phyloP scores from a whole-genome alignment of 2,888 invertebrate species.

The Eugnorisma glareosa region DNA sequence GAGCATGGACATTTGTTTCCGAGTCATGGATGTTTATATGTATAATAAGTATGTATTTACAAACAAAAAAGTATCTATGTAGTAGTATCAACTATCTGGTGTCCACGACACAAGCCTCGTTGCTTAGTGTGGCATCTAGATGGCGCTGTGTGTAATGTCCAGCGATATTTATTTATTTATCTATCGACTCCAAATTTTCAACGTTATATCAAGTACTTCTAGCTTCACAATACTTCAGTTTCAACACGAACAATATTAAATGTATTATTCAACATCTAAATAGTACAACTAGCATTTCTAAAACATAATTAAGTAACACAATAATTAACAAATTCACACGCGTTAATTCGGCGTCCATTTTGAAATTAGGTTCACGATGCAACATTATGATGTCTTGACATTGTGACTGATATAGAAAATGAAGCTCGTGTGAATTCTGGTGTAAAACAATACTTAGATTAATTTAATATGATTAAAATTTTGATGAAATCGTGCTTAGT shows the following conservation, averaged over 20 bases:
- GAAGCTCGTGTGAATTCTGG: constrained; percentile 63
- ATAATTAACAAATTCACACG: constrained; percentile 64
- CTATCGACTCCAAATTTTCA: background rate
- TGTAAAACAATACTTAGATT: constrained; percentile 54
- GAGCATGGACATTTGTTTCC: no score
- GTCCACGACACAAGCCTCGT: no score
- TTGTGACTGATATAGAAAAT: constrained; percentile 50
- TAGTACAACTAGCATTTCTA: constrained; percentile 33
- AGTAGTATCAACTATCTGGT: no score
- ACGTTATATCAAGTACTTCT: background rate
- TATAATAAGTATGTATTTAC: no score
- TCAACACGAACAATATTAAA: background rate
- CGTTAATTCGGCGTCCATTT: constrained; percentile 51
- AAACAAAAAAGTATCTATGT: no score
- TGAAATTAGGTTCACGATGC: constrained; percentile 60
- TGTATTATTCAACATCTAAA: constrained; percentile 26
- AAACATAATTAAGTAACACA: constrained; percentile 43
- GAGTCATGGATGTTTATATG: no score
- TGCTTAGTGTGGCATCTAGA: no score
- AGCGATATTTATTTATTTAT: no score
- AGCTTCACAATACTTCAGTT: background rate
- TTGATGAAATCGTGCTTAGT: constrained; percentile 60
- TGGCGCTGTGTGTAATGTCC: no score
- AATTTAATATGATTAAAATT: constrained; percentile 42
- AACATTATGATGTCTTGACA: constrained; percentile 54